phyloP scores from a whole-genome alignment of 2,113 vertebrate species.

The Trochalopteron elliotii region DNA sequence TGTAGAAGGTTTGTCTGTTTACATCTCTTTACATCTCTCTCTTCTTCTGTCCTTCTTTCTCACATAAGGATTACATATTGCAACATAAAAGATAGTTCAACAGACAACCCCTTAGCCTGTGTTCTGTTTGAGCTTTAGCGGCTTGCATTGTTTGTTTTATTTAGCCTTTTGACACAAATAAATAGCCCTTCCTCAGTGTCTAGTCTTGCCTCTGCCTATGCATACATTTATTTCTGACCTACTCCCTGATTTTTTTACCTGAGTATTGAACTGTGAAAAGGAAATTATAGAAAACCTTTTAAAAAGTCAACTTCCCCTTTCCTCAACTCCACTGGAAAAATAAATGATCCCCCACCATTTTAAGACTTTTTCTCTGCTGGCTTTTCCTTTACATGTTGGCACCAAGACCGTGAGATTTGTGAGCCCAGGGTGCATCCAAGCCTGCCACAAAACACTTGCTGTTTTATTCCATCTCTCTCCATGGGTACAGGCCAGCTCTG shows the following conservation, averaged over 20 bases:
- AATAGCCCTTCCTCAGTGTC: background rate
- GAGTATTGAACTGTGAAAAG: background rate
- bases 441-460: conserved; percentile 53
- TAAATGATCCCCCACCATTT: background rate
- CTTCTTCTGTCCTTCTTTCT: background rate
- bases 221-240: background rate
- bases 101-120: background rate
- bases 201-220: background rate
- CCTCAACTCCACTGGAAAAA: background rate
- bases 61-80: background rate
- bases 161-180: background rate
- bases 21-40: background rate
- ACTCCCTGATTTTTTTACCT: background rate
- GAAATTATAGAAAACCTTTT: background rate
- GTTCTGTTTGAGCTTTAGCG: background rate
- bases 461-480: conserved; percentile 33
- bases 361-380: background rate
- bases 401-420: background rate
- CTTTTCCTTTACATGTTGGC: conserved; percentile 38
- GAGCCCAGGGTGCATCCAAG: conserved; percentile 38
- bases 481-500: conserved; percentile 37
- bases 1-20: background rate
- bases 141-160: background rate
- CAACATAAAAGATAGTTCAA: background rate
- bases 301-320: background rate